Conservation (phyloP, 2,113 vertebrate species). For the Clarias gariepinus region DNA sequence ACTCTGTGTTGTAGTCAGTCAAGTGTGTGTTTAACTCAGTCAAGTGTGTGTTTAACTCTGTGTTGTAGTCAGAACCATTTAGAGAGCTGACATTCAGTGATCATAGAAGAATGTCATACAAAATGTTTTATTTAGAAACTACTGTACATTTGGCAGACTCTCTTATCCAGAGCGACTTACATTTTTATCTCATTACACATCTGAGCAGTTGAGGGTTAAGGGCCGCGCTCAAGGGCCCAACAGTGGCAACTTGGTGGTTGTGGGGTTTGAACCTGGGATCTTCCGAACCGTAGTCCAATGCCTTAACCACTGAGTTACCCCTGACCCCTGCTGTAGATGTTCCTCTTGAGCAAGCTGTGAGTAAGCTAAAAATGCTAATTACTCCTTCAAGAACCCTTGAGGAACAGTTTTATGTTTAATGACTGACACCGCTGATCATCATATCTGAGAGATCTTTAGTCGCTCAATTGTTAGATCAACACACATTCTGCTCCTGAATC, state of each 20-base stretch:
- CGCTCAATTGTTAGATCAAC: neutral
- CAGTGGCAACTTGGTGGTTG: too few relatives aligned
- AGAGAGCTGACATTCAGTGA: too few relatives aligned
- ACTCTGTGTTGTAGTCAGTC: neutral
- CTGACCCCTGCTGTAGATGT: too few relatives aligned
- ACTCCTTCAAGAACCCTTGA: neutral
- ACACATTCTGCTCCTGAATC: neutral
- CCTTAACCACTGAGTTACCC: too few relatives aligned
- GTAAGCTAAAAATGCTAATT: neutral
- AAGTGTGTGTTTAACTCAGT: neutral
- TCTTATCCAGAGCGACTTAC: too few relatives aligned
- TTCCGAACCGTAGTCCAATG: too few relatives aligned
- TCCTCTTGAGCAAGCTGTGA: neutral
- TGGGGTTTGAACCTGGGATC: too few relatives aligned
- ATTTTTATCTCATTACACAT: too few relatives aligned
- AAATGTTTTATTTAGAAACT: neutral
- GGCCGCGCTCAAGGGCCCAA: too few relatives aligned
- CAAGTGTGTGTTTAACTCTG: neutral
- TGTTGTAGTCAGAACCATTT: neutral
- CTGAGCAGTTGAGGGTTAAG: too few relatives aligned
- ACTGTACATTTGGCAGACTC: too few relatives aligned
- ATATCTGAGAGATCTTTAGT: neutral
- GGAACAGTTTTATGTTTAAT: neutral
- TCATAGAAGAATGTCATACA: too few relatives aligned
- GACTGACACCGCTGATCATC: neutral